A percentile compares a stretch with the other conserved stretches of the same genome.
Conservation (phyloP, 2,113 vertebrate genomes). For the Myotis lucifugus region DNA sequence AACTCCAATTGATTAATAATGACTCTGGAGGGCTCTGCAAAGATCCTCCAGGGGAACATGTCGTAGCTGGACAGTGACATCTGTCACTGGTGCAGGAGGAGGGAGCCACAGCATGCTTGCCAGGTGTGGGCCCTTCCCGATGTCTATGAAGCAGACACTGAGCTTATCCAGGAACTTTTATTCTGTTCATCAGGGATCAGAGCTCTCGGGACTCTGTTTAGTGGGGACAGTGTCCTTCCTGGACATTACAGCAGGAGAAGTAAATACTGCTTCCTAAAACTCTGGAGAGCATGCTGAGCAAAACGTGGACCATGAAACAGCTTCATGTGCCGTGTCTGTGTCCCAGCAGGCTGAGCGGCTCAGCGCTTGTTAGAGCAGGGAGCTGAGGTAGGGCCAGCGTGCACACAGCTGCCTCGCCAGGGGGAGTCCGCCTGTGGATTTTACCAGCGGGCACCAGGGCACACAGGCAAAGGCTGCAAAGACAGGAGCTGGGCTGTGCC, state of each 20-base stretch:
- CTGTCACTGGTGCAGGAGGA: not conserved
- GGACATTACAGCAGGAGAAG: not conserved
- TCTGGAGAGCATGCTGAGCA: not conserved
- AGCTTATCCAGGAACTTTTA: not conserved
- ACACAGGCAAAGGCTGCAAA: not conserved
- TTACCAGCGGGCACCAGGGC: too few species aligned
- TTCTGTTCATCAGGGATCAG: not conserved
- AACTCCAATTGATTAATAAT: not conserved
- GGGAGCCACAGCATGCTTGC: not conserved
- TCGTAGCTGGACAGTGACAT: not conserved
- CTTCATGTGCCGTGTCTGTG: not conserved
- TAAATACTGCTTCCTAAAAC: not conserved
- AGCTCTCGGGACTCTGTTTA: not conserved
- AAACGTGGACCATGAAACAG: not conserved
- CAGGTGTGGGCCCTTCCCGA: not conserved
- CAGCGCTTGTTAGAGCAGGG: not conserved
- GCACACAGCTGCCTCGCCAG: not conserved
- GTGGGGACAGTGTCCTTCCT: not conserved
- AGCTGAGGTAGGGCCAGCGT: not conserved
- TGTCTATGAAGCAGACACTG: not conserved
- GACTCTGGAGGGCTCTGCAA: not conserved
- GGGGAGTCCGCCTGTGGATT: fast-evolving
- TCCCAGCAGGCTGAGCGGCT: not conserved
- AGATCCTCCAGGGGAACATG: not conserved
- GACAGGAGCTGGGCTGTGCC: not conserved